These are phyloP conservation scores for Drosophila nigricruria DNA, from an alignment of 2,888 invertebrate species.

Conservation along the genomic window DNA sequence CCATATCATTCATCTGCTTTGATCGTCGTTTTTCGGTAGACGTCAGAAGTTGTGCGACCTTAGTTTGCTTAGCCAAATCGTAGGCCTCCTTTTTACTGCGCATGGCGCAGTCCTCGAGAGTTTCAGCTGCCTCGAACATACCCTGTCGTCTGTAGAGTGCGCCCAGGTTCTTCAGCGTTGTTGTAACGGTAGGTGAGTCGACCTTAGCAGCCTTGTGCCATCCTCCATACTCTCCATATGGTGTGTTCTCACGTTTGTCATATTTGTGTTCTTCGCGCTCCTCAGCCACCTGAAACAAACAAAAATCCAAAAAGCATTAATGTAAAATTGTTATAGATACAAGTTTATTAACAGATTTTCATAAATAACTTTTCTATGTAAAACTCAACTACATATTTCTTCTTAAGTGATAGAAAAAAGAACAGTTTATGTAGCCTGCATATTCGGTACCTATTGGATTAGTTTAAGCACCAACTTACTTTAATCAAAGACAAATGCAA, in stretches of 20 bases:
- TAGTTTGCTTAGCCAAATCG: constrained; percentile 96
- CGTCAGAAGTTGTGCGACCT: constrained; percentile 90
- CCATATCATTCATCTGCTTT: constrained; percentile 86
- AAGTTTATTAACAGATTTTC: constrained; percentile 9
- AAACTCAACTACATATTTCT: not conserved
- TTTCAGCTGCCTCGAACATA: constrained; percentile 99
- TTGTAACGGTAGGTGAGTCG: constrained; percentile 98
- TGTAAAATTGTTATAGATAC: not conserved
- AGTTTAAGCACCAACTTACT: constrained; percentile 14
- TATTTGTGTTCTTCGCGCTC: constrained; percentile 98
- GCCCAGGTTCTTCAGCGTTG: constrained; percentile 98
- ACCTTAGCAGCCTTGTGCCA: constrained; percentile 99
- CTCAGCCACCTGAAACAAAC: constrained; percentile 95
- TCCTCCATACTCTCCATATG: constrained; percentile 94
- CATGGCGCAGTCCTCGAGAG: constrained; percentile 98
- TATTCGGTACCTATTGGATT: constrained; percentile 16
- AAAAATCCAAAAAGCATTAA: not conserved
- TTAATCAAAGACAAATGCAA: constrained; percentile 38
- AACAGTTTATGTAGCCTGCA: constrained; percentile 1
- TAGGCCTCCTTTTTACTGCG: constrained; percentile 98
- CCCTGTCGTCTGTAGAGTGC: constrained; percentile 99
- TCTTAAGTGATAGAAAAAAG: not conserved
- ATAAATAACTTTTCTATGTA: not conserved
- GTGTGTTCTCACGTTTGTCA: constrained; percentile 94
- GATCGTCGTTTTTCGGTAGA: constrained; percentile 86